phyloP scores from a whole-genome alignment of 2,888 invertebrate genomes.

The Podotricha telesiphe region DNA sequence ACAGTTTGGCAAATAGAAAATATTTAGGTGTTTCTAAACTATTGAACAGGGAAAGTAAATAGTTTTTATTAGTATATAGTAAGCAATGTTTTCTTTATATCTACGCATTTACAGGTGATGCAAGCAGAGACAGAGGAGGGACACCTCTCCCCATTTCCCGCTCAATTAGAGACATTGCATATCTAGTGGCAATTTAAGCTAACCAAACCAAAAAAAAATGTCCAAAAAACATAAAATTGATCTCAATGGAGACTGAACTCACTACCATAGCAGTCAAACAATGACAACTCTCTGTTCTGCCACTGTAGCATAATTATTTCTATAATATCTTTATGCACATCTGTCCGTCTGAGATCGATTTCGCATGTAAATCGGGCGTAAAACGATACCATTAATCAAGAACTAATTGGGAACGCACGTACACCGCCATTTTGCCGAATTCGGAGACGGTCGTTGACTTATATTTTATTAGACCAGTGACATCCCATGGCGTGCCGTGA shows the following conservation, averaged over 20 bases:
- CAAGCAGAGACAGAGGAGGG: no score
- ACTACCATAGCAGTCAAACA: neutral
- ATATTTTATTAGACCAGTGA: slow-evolving; percentile 16
- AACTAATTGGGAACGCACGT: slow-evolving; percentile 46
- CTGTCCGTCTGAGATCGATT: slow-evolving; percentile 36
- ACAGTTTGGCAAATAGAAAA: no score
- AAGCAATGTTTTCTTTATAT: no score
- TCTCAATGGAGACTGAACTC: neutral
- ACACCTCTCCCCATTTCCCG: no score
- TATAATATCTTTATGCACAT: slow-evolving; percentile 5
- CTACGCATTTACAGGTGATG: no score
- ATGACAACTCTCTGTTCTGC: neutral
- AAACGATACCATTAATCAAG: slow-evolving; percentile 44
- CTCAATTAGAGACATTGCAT: no score
- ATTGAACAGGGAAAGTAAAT: no score
- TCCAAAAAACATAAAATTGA: neutral
- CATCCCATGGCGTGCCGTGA: neutral
- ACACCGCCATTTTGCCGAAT: slow-evolving; percentile 42
- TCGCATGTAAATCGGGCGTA: slow-evolving; percentile 45
- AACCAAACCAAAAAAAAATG: no score
- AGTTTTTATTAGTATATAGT: no score
- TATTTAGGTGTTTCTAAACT: no score
- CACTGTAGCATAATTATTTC: slow-evolving; percentile 4
- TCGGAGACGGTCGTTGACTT: slow-evolving; percentile 39
- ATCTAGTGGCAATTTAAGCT: no score